Evolutionary conservation across 2,113 vertebrate species (phyloP), one percentile per base, ranked within the genome.

Genomic region (Strix aluco): DNA sequence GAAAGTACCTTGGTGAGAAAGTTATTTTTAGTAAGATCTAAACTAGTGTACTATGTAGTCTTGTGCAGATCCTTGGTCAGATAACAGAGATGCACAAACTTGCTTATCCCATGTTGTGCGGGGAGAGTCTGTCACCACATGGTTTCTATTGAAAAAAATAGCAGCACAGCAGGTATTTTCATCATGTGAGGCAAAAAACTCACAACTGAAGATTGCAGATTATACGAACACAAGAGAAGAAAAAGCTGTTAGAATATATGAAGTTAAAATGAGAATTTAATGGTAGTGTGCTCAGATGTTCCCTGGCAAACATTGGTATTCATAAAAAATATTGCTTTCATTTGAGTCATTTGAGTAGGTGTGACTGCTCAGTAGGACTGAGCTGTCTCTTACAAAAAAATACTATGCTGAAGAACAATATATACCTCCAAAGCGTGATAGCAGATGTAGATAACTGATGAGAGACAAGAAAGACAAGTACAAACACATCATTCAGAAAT

Each of bases 311-410:
- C 83, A 72, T 12, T 62, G 73, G 61, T 88, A 92, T 94, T 97
- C 86, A 89, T 91, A 85, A 96, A 96, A 96, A 88, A 79, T 93
- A 91, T 17, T 87, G 83, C 86, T 97, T 95, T 96, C 86, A 71
- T 91, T 94, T 97, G 83, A 96, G 87, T 96, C 95, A 96, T 82
- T 95, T 94, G 94, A 91, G 96, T 96, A 88, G 96, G 91, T 92
- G 96, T 97, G 92, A 95, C 88, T 96, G 88, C 96, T 92, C 86
- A 84, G 96, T 81, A 93, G 90, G 86, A 79, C 92, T 86, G 86
- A 96, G 88, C 91, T 80, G 82, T 90, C 92, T 95, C 46, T 79
- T 84, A 86, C n/a, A 82, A 86, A 85, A 86, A 94, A 95, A 92
- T 92, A 86, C 88, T 92, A 91, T 78, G 65, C 75, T 89, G 92